Conservation (phyloP, 2,113 vertebrate genomes). For the Phrynocephalus versicolor region DNA sequence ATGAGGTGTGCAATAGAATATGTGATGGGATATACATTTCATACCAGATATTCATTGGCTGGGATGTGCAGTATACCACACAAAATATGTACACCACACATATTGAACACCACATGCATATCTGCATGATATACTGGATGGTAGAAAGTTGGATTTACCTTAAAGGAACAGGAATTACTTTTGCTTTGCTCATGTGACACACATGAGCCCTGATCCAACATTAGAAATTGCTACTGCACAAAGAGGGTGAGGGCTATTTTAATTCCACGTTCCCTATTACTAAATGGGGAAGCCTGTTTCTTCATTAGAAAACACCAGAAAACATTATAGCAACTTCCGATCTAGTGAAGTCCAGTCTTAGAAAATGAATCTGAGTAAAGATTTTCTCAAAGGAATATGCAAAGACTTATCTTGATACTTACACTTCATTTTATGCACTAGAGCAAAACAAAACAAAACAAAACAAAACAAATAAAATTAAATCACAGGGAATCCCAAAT, state of each 20-base stretch:
- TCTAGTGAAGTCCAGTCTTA: background rate
- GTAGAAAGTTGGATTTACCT: background rate
- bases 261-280: background rate
- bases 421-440: background rate
- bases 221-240: background rate
- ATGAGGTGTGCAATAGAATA: too few species aligned
- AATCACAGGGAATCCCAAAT: background rate
- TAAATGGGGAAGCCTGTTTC: background rate
- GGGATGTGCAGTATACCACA: conserved; percentile 23
- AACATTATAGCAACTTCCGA: background rate
- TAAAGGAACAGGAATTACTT: background rate
- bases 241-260: background rate
- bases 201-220: background rate
- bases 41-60: too few species aligned
- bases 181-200: background rate
- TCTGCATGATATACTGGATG: too few species aligned
- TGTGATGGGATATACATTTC: too few species aligned
- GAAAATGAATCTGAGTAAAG: background rate
- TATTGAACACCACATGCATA: too few species aligned
- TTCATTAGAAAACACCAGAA: background rate
- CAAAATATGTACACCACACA: too few species aligned
- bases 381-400: background rate
- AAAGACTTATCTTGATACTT: background rate
- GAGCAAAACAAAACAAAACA: background rate
- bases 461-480: background rate